These are phyloP conservation scores for Chrysaora quinquecirrha DNA, from an alignment of 30 jellyfish, hydroid and myxozoan genomes.

Conservation along the genomic window DNA sequence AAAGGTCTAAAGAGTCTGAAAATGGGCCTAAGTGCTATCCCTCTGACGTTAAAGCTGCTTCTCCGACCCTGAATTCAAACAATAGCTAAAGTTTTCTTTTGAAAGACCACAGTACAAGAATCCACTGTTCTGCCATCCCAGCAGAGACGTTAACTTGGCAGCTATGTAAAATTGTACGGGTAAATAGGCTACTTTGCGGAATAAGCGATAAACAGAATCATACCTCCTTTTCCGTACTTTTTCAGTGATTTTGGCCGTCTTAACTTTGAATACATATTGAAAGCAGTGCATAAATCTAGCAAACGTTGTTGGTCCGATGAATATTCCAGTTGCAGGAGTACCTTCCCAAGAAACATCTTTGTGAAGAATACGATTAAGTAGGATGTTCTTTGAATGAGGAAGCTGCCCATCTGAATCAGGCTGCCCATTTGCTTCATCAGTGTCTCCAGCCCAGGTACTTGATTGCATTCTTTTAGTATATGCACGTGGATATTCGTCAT, in stretches of 20 bases:
- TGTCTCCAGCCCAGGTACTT: conserved; percentile 64
- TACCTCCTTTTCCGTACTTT: conserved; percentile 55
- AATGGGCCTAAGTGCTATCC: too few relatives aligned
- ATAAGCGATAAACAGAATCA: not conserved
- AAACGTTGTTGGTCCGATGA: conserved; percentile 73
- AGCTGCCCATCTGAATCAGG: conserved; percentile 13
- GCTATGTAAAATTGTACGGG: too few relatives aligned
- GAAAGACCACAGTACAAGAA: too few relatives aligned
- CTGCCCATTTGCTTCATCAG: not conserved
- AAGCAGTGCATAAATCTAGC: conserved; percentile 71
- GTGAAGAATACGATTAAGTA: conserved; percentile 49
- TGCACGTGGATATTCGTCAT: conserved; percentile 49
- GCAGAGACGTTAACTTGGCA: too few relatives aligned
- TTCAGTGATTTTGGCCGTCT: conserved; percentile 42
- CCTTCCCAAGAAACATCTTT: conserved; percentile 55
- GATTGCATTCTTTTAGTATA: conserved; percentile 66
- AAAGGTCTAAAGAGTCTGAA: too few relatives aligned
- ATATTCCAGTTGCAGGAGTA: conserved; percentile 41
- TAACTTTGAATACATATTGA: conserved; percentile 55
- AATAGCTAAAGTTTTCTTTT: too few relatives aligned
- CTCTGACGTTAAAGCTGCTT: too few relatives aligned
- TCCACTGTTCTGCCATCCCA: too few relatives aligned
- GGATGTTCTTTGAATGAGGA: conserved; percentile 47
- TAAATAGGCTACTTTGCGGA: too few relatives aligned
- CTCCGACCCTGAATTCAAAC: too few relatives aligned